Evolutionary conservation across 1,140 invertebrate species (phyloP), one percentile per base, ranked within the genome.

Genomic region (Pectinophora gossypiella): DNA sequence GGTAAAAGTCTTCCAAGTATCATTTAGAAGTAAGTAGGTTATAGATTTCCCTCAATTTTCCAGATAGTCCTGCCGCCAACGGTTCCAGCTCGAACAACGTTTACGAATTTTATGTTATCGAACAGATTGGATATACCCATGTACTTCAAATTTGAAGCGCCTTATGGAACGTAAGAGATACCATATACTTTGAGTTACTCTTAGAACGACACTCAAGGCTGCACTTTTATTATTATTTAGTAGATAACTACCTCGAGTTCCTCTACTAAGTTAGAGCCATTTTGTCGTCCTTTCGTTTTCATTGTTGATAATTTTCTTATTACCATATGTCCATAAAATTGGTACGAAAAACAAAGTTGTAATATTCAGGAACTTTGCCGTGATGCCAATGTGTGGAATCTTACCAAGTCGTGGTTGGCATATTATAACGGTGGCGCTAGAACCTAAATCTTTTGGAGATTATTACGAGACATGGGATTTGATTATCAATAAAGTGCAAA

Each of bases 311-410:
- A n/a, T n/a, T n/a, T 23, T 23, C 22, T 18, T 45, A 23, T 23
- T 23, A n/a, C n/a, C n/a, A n/a, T n/a, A n/a, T 23, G 22, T 10
- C 10, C 22, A 23, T 23, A 23, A 23, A n/a, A 1, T 40, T 40
- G 2, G 16, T 13, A 16, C 15, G 36, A 5, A 13, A 38, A 9
- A n/a, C 13, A 13, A 38, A 15, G 36, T 22, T 27, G 12, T 15
- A 44, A 32, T 56, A 51, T 64, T 13, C 49, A 88, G 84, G 40
- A 85, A 84, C 58, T 79, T 78, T 44, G 72, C 72, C 0, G 55
- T 80, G 9, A 51, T 87, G 68, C 85, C 85, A 0, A 85, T 86
- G 72, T 88, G 84, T 49, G 85, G 85, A 13, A 73, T 84, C 9
- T 74, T 88, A 3, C 71, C 62, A 51, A 62, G 76, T n/a, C 67